Evolutionary conservation across 2,113 vertebrate species (phyloP).

Genomic region (Gallinago paraguaiae): DNA sequence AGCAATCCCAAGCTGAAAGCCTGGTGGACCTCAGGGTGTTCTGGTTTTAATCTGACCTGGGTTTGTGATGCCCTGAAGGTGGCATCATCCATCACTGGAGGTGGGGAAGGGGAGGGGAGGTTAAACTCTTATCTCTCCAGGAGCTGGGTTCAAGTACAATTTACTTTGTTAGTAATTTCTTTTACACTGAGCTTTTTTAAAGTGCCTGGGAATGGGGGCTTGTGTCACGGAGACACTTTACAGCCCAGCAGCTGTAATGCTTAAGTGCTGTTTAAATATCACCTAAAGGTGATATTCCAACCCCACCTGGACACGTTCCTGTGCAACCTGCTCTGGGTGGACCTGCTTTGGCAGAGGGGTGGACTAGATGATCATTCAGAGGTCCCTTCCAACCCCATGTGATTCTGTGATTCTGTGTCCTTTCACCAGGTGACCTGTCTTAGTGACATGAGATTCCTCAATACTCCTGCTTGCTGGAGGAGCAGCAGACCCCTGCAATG

Average conservation of each 20-base stretch:
- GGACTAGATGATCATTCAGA: too few species aligned
- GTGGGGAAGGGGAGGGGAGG: background rate
- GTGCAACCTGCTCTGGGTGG: too few species aligned
- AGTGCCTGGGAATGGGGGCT: background rate
- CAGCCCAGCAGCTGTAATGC: background rate
- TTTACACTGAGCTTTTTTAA: background rate
- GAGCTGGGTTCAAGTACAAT: background rate
- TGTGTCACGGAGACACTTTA: background rate
- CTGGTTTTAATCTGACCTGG: background rate
- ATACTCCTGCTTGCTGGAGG: background rate
- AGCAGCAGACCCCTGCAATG: background rate
- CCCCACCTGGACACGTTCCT: too few species aligned
- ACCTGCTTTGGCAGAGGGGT: too few species aligned
- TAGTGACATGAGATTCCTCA: background rate
- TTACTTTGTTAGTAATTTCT: conserved; percentile 25
- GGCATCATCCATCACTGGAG: background rate
- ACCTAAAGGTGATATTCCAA: background rate
- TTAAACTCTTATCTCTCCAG: background rate
- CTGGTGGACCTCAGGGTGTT: background rate
- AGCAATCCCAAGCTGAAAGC: background rate
- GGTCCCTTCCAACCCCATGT: too few species aligned
- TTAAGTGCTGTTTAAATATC: background rate
- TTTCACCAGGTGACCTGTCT: background rate
- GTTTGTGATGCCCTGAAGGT: background rate
- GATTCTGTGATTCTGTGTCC: background rate